Conservation (phyloP, 2,113 vertebrate species). For the Natator depressus region DNA sequence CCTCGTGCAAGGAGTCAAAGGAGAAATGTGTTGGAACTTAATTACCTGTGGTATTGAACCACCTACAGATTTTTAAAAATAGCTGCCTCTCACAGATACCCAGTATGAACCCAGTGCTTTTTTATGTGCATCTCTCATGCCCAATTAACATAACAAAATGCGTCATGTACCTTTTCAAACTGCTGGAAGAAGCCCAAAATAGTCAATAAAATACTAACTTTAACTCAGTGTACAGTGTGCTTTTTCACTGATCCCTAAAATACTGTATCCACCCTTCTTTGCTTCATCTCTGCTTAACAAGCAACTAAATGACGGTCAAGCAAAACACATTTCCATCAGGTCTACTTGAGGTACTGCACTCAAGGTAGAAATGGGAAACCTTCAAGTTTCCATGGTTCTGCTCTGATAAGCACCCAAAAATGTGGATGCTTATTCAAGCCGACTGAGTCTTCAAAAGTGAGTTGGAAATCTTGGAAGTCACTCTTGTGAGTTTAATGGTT, state of each 20-base stretch:
- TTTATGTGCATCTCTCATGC: slow-evolving; percentile 53
- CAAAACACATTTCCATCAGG: not conserved
- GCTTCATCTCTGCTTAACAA: not conserved
- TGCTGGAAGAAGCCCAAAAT: slow-evolving; percentile 40
- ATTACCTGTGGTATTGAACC: slow-evolving; percentile 72
- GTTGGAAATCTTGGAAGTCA: not conserved
- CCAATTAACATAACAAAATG: slow-evolving; percentile 68
- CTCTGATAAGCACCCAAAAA: not conserved
- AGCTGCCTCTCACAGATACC: slow-evolving; percentile 45
- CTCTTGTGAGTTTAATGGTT: not conserved
- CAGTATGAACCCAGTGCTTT: slow-evolving; percentile 54
- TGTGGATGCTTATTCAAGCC: not conserved
- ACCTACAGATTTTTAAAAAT: slow-evolving; percentile 74
- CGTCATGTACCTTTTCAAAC: slow-evolving; percentile 11
- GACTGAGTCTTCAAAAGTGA: not conserved
- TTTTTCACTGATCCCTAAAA: not conserved
- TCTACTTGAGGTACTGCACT: not conserved
- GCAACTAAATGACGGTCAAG: not conserved
- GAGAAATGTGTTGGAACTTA: slow-evolving; percentile 68
- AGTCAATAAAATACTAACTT: slow-evolving; percentile 28
- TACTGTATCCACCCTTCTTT: not conserved
- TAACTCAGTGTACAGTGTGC: not conserved
- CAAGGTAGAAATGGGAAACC: not conserved
- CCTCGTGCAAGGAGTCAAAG: slow-evolving; percentile 55
- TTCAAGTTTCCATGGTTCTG: not conserved